Evolutionary conservation across 2,888 invertebrate genomes (phyloP), one percentile per base, ranked within the genome.

Genomic region (Conomelus anceps): DNA sequence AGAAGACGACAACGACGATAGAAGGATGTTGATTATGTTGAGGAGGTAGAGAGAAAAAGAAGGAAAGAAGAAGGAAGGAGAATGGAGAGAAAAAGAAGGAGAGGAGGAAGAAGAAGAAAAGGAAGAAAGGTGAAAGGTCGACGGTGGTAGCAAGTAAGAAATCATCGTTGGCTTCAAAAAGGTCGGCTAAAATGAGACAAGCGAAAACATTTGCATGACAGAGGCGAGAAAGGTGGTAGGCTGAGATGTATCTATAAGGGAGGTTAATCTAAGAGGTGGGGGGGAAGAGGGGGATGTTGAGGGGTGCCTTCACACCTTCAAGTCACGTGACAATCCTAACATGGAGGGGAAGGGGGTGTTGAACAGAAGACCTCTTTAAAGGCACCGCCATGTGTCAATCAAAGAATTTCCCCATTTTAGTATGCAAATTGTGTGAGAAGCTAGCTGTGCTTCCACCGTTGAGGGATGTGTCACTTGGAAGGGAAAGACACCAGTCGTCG

Each of bases 331-430:
- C 63, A 63, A 63, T 63, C 63, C 63, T 20, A 63, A 20, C 7
- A 63, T 6, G 13, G n/a, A 63, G 63, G 63, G n/a, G n/a, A 3
- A 26, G 11, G 26, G 4, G 4, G n/a, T 20, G 63, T n/a, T n/a
- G 63, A 41, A 41, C 41, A 41, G 41, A 41, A n/a, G 63, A n/a
- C 63, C 63, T 63, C 63, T 63, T 63, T 63, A 63, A n/a, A 63
- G 63, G n/a, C n/a, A n/a, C 63, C 23, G 1, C 23, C 86, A 86
- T 86, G 86, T 86, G 86, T 86, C 86, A 86, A 86, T 90, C 90
- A 90, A 90, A 89, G 89, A 90, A 91, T 91, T 90, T 90, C 90
- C 90, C 90, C 91, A 91, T 91, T 90, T 91, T 88, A 90, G 91
- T 90, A 91, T 91, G 91, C 90, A 91, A 91, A 91, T 91, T 90